Evolutionary conservation across 2,113 vertebrate genomes (phyloP), one percentile per base, ranked within the genome.

Genomic region (Silurus asotus): DNA sequence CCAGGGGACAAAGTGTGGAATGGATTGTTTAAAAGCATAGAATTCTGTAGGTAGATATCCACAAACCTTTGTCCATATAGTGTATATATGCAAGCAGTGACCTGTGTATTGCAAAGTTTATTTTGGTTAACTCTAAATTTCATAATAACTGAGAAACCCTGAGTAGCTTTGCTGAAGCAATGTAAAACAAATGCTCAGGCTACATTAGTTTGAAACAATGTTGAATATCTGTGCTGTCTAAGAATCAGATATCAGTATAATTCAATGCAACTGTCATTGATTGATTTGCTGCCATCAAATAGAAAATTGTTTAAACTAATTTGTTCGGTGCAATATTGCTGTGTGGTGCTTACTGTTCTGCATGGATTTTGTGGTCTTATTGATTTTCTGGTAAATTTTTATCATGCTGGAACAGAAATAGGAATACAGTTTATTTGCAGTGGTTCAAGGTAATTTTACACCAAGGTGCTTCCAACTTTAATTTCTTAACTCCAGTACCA

Each of bases 351-450:
- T 13, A 2, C 49, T 53, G 72, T 23, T 49, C 45, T 75, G 2
- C 70, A 51, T 72, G 8, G 20, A 72, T 5, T 49, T 23, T 75
- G 72, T 51, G 10, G 48, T n/a, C 19, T 51, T 75, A 75, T 75
- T 75, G 72, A 75, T n/a, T 75, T 75, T 51, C 48, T 51, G 20
- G 48, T 53, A n/a, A 1, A n/a, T 23, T 28, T 69, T 55, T 51
- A 53, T 86, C 49, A 25, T 81, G 51, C 49, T 84, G 25, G 28
- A 53, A 56, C 14, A 49, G 70, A 74, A 87, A 78, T 48, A 64
- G 28, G 28, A 84, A 72, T 20, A 20, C 11, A 84, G 74, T 75
- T 74, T 14, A 84, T 80, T 74, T 83, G 65, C 37, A 62, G 56
- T 48, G 55, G 76, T 80, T 28, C 0, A 23, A 28, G 74, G 58